A percentile compares a stretch with the other conserved stretches of the same genome.
Evolutionary conservation across 2,888 invertebrate genomes (phyloP).

Genomic region (Patella ulyssiponensis): DNA sequence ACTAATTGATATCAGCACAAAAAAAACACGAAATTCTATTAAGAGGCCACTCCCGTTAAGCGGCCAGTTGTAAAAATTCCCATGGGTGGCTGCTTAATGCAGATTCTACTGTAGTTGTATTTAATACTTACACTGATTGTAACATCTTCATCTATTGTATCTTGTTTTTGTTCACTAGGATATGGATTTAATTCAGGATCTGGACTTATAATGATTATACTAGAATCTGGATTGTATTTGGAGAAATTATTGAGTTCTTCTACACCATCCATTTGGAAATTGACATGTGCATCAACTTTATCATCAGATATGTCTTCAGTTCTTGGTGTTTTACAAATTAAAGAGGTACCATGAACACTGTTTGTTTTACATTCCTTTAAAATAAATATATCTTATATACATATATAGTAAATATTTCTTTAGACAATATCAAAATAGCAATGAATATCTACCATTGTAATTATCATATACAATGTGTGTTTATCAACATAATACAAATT

Average conservation of each 20-base stretch:
- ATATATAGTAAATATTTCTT: too few relatives aligned
- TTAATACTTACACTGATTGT: not conserved
- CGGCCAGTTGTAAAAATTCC: too few relatives aligned
- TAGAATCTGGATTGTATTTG: not conserved
- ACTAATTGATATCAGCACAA: too few relatives aligned
- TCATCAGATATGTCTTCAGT: not conserved
- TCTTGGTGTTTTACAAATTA: not conserved
- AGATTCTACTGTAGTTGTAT: not conserved
- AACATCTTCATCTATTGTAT: not conserved
- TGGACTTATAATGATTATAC: not conserved
- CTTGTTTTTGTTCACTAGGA: not conserved
- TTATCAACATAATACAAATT: too few relatives aligned
- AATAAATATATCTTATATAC: not conserved
- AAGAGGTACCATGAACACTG: not conserved
- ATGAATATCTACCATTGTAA: too few relatives aligned
- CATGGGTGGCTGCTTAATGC: too few relatives aligned
- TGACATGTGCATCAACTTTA: not conserved
- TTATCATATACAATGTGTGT: too few relatives aligned
- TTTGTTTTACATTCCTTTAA: not conserved
- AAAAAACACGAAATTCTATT: too few relatives aligned
- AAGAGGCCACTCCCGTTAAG: too few relatives aligned
- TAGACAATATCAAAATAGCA: too few relatives aligned
- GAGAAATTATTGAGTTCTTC: not conserved
- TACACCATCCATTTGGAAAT: constrained; percentile 1
- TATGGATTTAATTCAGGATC: not conserved